Percentiles rank a stretch among this genome's conserved stretches.
These are phyloP conservation scores for Myiozetetes cayanensis DNA, from an alignment of 2,113 vertebrate species.

Conservation along the genomic window DNA sequence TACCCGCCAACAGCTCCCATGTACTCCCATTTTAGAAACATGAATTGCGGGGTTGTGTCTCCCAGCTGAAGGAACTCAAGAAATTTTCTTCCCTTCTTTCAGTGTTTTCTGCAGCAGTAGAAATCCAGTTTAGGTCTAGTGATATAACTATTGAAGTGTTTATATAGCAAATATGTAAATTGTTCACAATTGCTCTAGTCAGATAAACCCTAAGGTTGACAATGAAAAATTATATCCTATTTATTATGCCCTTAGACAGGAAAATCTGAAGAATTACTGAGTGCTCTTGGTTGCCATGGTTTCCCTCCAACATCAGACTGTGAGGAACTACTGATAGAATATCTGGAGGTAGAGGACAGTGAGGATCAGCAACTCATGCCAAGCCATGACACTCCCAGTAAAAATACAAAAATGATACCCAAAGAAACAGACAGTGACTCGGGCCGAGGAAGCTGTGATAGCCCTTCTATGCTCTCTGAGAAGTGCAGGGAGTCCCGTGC, in stretches of 20 bases:
- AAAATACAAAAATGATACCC: slow-evolving; percentile 58
- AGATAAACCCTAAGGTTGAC: background rate
- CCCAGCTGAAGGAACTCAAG: background rate
- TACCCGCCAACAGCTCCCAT: background rate
- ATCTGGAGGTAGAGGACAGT: slow-evolving; percentile 85
- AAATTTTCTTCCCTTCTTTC: background rate
- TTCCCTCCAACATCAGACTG: slow-evolving; percentile 84
- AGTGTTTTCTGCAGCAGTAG: background rate
- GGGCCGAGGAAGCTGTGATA: slow-evolving; percentile 89
- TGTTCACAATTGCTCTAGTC: background rate
- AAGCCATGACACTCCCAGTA: slow-evolving; percentile 56
- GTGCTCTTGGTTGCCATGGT: slow-evolving; percentile 81
- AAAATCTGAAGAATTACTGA: slow-evolving; percentile 85
- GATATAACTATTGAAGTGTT: background rate
- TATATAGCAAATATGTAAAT: background rate
- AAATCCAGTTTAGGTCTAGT: background rate
- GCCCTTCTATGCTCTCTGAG: slow-evolving; percentile 83
- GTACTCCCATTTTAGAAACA: background rate
- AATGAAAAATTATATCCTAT: slow-evolving; percentile 17
- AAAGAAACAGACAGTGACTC: slow-evolving; percentile 84
- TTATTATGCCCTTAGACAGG: slow-evolving; percentile 76
- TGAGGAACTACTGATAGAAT: slow-evolving; percentile 90
- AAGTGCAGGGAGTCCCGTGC: slow-evolving; percentile 63
- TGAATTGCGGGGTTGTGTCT: background rate
- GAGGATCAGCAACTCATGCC: slow-evolving; percentile 81